Evolutionary conservation across 2,797 vertebrate genomes (phyloP).

Genomic region (Hemitrygon akajei): DNA sequence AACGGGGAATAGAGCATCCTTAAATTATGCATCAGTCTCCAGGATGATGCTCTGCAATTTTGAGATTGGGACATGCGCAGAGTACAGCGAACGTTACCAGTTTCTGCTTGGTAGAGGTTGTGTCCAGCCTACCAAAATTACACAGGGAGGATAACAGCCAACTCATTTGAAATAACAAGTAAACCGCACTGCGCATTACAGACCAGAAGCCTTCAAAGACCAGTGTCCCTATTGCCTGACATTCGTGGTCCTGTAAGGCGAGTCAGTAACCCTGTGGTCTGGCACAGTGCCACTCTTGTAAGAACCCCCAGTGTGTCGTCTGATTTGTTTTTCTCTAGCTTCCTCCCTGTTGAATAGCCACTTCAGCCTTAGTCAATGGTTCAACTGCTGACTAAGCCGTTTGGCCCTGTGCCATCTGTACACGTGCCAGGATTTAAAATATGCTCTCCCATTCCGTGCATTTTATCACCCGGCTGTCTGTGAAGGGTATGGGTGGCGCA

Average conservation of each 20-base stretch:
- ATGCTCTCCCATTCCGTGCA: not conserved
- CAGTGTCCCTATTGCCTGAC: not conserved
- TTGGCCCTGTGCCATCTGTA: not conserved
- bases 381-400: not conserved
- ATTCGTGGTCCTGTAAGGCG: not conserved
- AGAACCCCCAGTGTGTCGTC: not conserved
- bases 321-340: not conserved
- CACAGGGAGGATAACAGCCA: not conserved
- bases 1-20: too few species aligned
- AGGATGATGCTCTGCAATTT: not conserved
- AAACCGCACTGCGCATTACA: not conserved
- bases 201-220: not conserved
- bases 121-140: not conserved
- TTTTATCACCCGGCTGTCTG: not conserved
- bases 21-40: not conserved
- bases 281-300: not conserved
- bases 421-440: not conserved
- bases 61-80: not conserved
- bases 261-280: not conserved
- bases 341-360: not conserved
- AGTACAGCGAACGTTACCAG: not conserved
- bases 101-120: not conserved
- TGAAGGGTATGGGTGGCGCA: not conserved
- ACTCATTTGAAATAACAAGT: conserved; percentile 5
- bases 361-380: not conserved